A percentile compares a stretch with the other conserved stretches of the same genome.
phyloP scores from a whole-genome alignment of 2,888 invertebrate species.

The Apamea crenata region DNA sequence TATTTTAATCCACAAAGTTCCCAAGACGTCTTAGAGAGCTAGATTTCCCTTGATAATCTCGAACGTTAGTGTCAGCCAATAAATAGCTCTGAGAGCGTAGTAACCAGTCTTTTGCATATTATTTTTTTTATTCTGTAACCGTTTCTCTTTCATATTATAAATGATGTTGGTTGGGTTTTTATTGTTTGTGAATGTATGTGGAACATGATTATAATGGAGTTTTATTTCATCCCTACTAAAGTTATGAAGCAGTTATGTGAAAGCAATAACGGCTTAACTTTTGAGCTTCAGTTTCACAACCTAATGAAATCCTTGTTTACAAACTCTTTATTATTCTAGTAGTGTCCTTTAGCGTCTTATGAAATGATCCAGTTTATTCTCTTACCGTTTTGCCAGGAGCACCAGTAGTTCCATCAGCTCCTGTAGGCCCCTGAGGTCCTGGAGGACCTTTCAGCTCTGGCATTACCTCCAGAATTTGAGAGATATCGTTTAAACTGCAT shows the following conservation, averaged over 20 bases:
- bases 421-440: constrained; percentile 91
- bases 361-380: background rate
- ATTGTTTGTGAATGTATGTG: background rate
- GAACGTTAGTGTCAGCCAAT: constrained; percentile 54
- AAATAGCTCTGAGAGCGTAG: constrained; percentile 46
- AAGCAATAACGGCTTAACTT: background rate
- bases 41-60: constrained; percentile 71
- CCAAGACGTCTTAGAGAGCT: constrained; percentile 58
- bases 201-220: background rate
- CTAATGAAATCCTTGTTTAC: background rate
- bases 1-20: constrained; percentile 63
- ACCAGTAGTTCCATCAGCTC: constrained; percentile 94
- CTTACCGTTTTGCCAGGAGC: constrained; percentile 95
- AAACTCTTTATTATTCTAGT: background rate
- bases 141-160: constrained; percentile 9
- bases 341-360: background rate
- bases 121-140: constrained; percentile 31
- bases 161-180: background rate
- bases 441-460: constrained; percentile 93
- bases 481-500: constrained; percentile 93
- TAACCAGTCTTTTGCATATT: constrained; percentile 44
- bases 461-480: constrained; percentile 91
- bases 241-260: background rate
- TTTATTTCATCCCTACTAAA: background rate
- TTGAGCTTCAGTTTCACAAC: background rate